Conservation (phyloP, 2,113 vertebrate genomes). For the Cinclus cinclus region DNA sequence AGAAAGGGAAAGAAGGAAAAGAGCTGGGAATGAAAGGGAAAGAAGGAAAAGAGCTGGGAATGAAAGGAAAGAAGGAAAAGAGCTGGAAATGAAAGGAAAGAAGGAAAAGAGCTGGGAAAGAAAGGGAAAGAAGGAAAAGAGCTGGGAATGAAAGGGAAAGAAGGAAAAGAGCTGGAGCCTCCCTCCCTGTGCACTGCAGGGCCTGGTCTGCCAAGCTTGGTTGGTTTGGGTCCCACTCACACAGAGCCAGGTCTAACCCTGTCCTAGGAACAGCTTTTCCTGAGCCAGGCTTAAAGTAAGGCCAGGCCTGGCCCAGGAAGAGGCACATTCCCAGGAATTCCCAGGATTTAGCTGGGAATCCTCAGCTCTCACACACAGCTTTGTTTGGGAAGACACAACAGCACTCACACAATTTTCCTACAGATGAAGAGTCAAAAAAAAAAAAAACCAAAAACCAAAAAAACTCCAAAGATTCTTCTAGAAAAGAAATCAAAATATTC, state of each 20-base stretch:
- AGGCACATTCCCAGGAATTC: background rate
- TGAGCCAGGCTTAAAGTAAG: background rate
- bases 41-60: background rate
- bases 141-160: background rate
- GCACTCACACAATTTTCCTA: background rate
- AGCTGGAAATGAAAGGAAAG: background rate
- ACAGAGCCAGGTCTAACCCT: background rate
- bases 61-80: no score
- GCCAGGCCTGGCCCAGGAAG: background rate
- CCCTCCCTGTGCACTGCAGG: background rate
- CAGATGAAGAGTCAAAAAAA: background rate
- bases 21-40: background rate
- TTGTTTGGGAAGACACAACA: background rate
- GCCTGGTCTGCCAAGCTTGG: conserved; percentile 10
- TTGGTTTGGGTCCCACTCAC: background rate
- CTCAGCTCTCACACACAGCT: background rate
- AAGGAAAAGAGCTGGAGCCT: background rate
- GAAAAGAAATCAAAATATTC: background rate
- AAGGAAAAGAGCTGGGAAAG: background rate
- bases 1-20: no score
- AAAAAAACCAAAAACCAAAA: no score
- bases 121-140: no score
- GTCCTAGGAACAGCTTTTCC: background rate
- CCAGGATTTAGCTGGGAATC: background rate
- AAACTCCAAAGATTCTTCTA: background rate